Base-by-base conservation (phyloP, 2,113 vertebrate genomes). In the Pelusios castaneus region DNA sequence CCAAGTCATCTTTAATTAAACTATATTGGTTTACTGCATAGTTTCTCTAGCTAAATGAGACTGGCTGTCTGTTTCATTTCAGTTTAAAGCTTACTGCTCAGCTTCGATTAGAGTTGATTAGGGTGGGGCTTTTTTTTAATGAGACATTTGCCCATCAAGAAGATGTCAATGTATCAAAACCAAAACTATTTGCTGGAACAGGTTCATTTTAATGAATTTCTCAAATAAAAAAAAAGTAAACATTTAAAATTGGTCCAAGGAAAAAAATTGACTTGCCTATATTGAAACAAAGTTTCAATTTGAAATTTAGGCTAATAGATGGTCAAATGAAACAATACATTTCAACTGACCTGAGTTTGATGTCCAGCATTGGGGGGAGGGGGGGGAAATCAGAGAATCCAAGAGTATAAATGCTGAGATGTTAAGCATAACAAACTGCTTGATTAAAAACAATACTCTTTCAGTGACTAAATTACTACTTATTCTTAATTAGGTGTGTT, bases 371-470 rank as follows among this genome's bases (percentile, higher is more conserved):
- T n/a, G n/a, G n/a, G n/a, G n/a, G n/a, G n/a, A n/a, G n/a, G n/a
- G n/a, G n/a, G n/a, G n/a, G n/a, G n/a, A 88, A 77, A 75, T 76
- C 5, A 3, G 55, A 85, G 80, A 56, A 70, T 85, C 60, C 55
- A 41, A 85, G 25, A 90, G 83, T 51, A 41, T 78, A 82, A 75
- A 25, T 43, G 34, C 54, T 58, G 81, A 83, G 77, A 83, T 63
- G 55, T 89, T 47, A 89, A 89, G 58, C 17, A 83, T 34, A 89
- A 77, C 82, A n/a, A 89, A 89, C 58, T 77, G 43, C 56, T 78
- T 67, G 54, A 78, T 47, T 49, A 49, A 45, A 78, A 56, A 67
- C n/a, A 73, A 84, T 78, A 63, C 51, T 27, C 77, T 27, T 43
- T 27, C 5, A 34, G n/a, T 55, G 52, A 89, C 84, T 84, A 55